These are phyloP conservation scores for Chloropsis hardwickii DNA, from an alignment of 2,113 vertebrate genomes.

Conservation along the genomic window DNA sequence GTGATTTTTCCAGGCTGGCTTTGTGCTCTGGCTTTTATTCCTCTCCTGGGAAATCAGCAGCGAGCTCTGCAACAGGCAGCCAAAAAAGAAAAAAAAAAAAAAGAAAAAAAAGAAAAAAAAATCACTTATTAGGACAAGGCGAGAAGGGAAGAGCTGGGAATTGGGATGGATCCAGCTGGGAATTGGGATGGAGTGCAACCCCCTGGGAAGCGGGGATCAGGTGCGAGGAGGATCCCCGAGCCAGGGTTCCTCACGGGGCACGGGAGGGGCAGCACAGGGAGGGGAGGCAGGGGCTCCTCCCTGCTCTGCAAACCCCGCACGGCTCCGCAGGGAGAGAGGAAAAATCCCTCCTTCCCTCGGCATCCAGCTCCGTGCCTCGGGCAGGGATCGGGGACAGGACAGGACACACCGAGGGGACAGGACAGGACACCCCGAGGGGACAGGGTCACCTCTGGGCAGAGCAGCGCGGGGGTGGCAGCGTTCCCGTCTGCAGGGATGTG, in stretches of 20 bases:
- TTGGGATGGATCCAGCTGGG: background rate
- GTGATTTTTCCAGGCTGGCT: background rate
- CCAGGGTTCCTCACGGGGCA: accelerated
- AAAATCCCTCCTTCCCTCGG: background rate
- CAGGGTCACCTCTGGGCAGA: background rate
- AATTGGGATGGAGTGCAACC: background rate
- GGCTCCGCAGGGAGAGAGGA: background rate
- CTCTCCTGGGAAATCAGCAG: conserved; percentile 16
- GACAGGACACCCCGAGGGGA: too few species aligned
- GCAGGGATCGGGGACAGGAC: background rate
- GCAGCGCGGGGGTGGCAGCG: too few species aligned
- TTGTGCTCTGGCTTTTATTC: background rate
- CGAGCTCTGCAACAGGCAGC: background rate
- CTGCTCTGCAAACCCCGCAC: background rate
- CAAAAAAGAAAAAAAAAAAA: background rate
- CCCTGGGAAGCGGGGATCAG: accelerated
- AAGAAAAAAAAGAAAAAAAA: background rate
- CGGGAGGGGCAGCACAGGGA: background rate
- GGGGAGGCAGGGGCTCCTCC: background rate
- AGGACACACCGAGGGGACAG: background rate
- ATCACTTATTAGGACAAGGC: background rate
- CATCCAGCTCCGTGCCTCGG: background rate
- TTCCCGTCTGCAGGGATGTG: too few species aligned
- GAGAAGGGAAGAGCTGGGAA: background rate
- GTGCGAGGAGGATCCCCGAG: background rate